phyloP scores from a whole-genome alignment of 2,113 vertebrate species.

The Sylvilagus bachmani region DNA sequence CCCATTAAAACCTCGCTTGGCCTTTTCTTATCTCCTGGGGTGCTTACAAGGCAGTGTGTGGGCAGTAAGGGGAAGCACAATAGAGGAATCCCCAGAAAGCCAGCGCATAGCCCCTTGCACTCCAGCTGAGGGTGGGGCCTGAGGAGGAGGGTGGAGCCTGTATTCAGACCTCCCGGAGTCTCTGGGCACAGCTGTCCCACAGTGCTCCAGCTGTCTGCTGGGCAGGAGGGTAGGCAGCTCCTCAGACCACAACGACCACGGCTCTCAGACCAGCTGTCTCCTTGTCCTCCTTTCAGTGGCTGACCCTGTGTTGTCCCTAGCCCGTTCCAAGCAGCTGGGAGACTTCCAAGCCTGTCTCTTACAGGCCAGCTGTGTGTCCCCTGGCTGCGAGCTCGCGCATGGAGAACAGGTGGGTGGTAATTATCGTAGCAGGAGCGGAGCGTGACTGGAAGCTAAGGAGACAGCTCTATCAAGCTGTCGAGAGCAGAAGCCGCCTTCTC shows the following conservation, averaged over 20 bases:
- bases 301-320: constrained; percentile 83
- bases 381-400: constrained; percentile 87
- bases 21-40: not conserved
- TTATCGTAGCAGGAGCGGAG: constrained; percentile 85
- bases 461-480: constrained; percentile 81
- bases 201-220: not conserved
- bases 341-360: constrained; percentile 86
- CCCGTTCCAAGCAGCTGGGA: constrained; percentile 86
- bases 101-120: not conserved
- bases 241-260: constrained; percentile 64
- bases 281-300: constrained; percentile 81
- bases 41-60: constrained; percentile 1
- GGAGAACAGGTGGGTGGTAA: constrained; percentile 90
- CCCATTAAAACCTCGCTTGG: not conserved
- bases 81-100: not conserved
- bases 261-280: constrained; percentile 83
- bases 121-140: not conserved
- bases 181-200: not conserved
- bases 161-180: not conserved
- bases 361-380: constrained; percentile 88
- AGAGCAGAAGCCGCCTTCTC: constrained; percentile 74
- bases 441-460: constrained; percentile 83
- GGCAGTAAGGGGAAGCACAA: not conserved
- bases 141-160: not conserved
- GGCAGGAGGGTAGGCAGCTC: not conserved